Base-by-base conservation (phyloP, 1,140 invertebrate species). In the Agrilus planipennis region DNA sequence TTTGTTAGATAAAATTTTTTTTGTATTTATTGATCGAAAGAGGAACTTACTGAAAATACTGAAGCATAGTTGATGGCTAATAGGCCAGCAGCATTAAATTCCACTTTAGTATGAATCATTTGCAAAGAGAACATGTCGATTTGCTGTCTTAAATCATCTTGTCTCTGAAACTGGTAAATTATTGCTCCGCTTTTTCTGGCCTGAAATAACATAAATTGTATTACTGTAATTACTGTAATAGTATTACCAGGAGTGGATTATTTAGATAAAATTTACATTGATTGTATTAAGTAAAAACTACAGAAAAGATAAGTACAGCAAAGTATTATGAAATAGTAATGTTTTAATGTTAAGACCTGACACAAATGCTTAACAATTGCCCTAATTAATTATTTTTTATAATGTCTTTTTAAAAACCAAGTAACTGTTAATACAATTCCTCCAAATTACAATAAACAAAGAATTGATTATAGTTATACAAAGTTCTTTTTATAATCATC, bases 121-220 rank as follows among this genome's bases (percentile, higher is more conserved):
- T 54, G 52, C 14, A 54, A 45, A 0, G 52, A 50, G 43, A 52
- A 52, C 46, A 54, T 45, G 27, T 52, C 47, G 6, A 54, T 51
- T 41, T 49, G 42, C 20, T 51, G 39, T 22, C 41, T 41, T 2
- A 51, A 22, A 16, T 51, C 50, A 20, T 54, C 44, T 23, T 49
- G 37, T 5, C 45, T 39, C 11, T 54, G 44, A 12, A 54, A 48
- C 39, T 50, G 41, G 18, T 54, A 46, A 7, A 54, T 31, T 1
- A 54, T 34, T 32, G 41, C 44, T 17, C 50, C 52, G n/a, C 45
- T 36, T 45, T 38, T 42, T 19, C 44, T 38, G 5, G 42, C 46
- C 49, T 51, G 34, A 18, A 34, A 40, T 7, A 30, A 9, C 14
- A n/a, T 31, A 9, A 9, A 9, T n/a, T 31, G 14, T n/a, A 9